These are phyloP conservation scores for Noctua janthe DNA, from an alignment of 2,888 invertebrate species.

Conservation along the genomic window DNA sequence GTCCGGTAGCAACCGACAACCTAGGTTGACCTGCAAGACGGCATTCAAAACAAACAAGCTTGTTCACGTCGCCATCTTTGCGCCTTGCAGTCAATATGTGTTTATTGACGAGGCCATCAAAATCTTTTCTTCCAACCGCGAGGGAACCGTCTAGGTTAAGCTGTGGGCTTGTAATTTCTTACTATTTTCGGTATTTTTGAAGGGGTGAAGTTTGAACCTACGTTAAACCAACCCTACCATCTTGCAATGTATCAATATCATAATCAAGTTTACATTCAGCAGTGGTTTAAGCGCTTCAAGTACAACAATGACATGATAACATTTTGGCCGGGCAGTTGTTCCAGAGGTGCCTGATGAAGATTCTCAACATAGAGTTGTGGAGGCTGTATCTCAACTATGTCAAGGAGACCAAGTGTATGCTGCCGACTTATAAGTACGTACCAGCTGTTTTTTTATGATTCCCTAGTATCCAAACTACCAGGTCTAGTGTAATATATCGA, in stretches of 20 bases:
- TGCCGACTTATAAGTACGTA: constrained; percentile 97
- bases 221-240: too few relatives aligned
- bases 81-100: background rate
- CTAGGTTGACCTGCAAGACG: background rate
- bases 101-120: too few relatives aligned
- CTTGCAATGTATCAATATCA: too few relatives aligned
- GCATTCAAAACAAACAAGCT: background rate
- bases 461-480: background rate
- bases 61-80: background rate
- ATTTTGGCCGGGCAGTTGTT: constrained; percentile 92
- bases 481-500: background rate
- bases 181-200: too few relatives aligned
- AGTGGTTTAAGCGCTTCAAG: background rate
- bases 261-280: constrained; percentile 8
- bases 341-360: constrained; percentile 99
- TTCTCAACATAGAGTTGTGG: constrained; percentile 99
- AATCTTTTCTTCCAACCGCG: too few relatives aligned
- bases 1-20: background rate
- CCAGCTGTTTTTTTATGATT: background rate
- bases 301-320: constrained; percentile 36
- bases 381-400: constrained; percentile 99
- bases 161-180: too few relatives aligned
- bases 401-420: constrained; percentile 98
- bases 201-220: too few relatives aligned
- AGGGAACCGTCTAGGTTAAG: too few relatives aligned